Conservation (phyloP, 2,888 invertebrate species). For the Pterostichus madidus region DNA sequence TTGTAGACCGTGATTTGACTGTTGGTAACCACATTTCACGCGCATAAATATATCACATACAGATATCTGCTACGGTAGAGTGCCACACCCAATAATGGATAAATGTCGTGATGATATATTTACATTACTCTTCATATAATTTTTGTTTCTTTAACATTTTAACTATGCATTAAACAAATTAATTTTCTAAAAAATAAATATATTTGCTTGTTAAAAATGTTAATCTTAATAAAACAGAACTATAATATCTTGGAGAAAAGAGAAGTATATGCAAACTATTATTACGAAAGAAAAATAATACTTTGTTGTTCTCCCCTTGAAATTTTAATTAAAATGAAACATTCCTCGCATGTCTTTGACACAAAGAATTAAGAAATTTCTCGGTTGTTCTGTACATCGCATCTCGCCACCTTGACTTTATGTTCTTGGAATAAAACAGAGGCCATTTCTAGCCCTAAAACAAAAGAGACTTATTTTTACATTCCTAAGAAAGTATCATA, state of each 20-base stretch:
- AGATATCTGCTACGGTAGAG: no score
- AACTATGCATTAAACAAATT: no score
- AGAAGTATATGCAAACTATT: constrained; percentile 24
- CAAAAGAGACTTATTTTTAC: constrained; percentile 18
- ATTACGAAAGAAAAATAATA: constrained; percentile 44
- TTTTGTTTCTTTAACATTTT: no score
- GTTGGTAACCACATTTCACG: no score
- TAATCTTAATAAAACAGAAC: neutral
- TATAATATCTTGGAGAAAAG: neutral
- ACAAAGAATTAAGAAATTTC: constrained; percentile 61
- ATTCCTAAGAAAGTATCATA: neutral
- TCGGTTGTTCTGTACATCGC: constrained; percentile 10
- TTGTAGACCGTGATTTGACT: no score
- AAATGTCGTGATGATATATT: no score
- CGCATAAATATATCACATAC: no score
- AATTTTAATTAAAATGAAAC: constrained; percentile 65
- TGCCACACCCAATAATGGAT: no score
- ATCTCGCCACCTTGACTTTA: constrained; percentile 28
- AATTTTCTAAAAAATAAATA: no score
- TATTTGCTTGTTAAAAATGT: neutral
- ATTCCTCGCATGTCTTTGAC: constrained; percentile 57
- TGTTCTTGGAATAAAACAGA: constrained; percentile 35
- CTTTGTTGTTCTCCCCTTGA: constrained; percentile 47
- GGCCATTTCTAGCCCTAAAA: neutral
- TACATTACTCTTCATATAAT: no score